Conservation (phyloP, 37 sponge, comb jelly and placozoan genomes). For the Oopsacas minuta region DNA sequence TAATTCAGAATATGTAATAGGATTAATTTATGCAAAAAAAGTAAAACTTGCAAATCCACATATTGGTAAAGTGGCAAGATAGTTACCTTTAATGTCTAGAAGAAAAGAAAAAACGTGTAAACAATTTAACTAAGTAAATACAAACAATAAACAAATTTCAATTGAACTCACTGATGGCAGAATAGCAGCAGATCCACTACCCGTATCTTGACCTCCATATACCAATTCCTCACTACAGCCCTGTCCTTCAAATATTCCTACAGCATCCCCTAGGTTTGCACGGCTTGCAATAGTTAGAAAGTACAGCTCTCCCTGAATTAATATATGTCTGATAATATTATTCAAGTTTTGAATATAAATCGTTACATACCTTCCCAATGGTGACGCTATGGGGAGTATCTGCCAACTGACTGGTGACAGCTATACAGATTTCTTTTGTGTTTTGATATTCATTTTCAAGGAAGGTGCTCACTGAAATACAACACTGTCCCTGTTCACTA, state of each 20-base stretch:
- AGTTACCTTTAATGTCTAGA: not conserved
- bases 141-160: not conserved
- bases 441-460: not conserved
- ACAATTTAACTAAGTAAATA: not conserved
- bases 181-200: not conserved
- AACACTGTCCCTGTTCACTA: not conserved
- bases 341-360: not conserved
- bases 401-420: not conserved
- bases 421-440: not conserved
- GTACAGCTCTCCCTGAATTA: not conserved
- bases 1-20: not conserved
- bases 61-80: not conserved
- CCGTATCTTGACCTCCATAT: not conserved
- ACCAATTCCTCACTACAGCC: not conserved
- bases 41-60: no score
- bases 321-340: not conserved
- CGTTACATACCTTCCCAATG: not conserved
- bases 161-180: not conserved
- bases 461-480: not conserved
- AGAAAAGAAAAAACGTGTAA: not conserved
- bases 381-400: not conserved
- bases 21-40: not conserved
- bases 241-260: not conserved
- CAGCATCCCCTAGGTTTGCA: not conserved
- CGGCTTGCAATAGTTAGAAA: not conserved